Conservation (phyloP, 1,140 invertebrate species). For the Triops cancriformis region DNA sequence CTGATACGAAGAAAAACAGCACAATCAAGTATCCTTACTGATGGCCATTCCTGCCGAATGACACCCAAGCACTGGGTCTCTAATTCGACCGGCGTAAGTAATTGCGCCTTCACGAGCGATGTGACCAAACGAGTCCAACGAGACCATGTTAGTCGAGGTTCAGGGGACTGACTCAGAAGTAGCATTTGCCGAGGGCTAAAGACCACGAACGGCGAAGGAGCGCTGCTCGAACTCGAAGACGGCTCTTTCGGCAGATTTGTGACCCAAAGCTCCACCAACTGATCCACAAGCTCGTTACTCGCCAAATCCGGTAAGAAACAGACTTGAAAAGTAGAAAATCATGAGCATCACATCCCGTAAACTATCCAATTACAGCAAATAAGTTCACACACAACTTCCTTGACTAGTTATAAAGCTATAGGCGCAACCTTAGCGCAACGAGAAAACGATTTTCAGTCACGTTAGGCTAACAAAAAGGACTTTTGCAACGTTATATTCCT, state of each 20-base stretch:
- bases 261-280: constrained; percentile 41
- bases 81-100: constrained; percentile 39
- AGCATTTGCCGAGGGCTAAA: constrained; percentile 42
- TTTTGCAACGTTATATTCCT: too few relatives aligned
- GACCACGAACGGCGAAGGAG: constrained; percentile 29
- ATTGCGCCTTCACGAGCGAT: constrained; percentile 33
- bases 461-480: too few relatives aligned
- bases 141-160: constrained; percentile 27
- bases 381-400: too few relatives aligned
- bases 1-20: constrained; percentile 15
- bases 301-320: background rate
- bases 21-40: constrained; percentile 27
- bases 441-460: too few relatives aligned
- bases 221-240: background rate
- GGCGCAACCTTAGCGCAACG: too few relatives aligned
- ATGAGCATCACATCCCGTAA: constrained; percentile 38
- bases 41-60: constrained; percentile 42
- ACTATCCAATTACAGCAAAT: constrained; percentile 22
- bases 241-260: constrained; percentile 24
- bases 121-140: constrained; percentile 26
- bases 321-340: constrained; percentile 34
- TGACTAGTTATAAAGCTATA: too few relatives aligned
- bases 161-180: constrained; percentile 37
- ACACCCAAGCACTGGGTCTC: constrained; percentile 42
- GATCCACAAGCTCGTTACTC: constrained; percentile 32